A percentile compares a stretch with the other conserved stretches of the same genome.
These are phyloP conservation scores for Cladopsammia gracilis DNA, from an alignment of 64 coral and sea anemone species.

Conservation along the genomic window DNA sequence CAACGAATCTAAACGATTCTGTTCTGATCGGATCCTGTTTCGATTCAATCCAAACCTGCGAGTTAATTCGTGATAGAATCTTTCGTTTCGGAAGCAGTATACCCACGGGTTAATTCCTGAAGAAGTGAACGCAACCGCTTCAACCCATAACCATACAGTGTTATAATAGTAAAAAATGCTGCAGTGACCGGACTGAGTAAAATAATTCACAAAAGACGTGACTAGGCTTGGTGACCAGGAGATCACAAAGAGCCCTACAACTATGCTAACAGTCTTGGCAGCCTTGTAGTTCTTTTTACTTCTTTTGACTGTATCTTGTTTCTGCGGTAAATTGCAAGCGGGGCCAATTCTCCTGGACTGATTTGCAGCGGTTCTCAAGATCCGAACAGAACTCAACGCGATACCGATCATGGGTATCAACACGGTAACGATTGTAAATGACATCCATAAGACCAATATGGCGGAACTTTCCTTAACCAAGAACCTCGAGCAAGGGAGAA, in stretches of 20 bases:
- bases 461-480: neutral
- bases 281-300: conserved; percentile 1
- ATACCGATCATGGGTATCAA: neutral
- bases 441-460: neutral
- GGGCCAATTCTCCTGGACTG: neutral
- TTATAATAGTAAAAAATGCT: neutral
- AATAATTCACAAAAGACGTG: conserved; percentile 29
- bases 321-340: neutral
- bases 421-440: neutral
- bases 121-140: neutral
- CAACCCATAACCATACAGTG: neutral
- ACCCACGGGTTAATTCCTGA: conserved; percentile 20
- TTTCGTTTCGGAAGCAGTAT: conserved; percentile 3
- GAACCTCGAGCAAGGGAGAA: conserved; percentile 10
- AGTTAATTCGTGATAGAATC: neutral
- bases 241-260: conserved; percentile 2
- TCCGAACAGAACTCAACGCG: neutral
- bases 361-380: neutral
- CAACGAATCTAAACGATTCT: too few species aligned
- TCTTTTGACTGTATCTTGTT: neutral
- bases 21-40: too few species aligned
- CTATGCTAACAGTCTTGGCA: neutral
- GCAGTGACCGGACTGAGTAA: neutral
- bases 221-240: neutral
- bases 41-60: neutral